These are phyloP conservation scores for Papilio polytes DNA, from an alignment of 1,140 invertebrate species.

Conservation along the genomic window DNA sequence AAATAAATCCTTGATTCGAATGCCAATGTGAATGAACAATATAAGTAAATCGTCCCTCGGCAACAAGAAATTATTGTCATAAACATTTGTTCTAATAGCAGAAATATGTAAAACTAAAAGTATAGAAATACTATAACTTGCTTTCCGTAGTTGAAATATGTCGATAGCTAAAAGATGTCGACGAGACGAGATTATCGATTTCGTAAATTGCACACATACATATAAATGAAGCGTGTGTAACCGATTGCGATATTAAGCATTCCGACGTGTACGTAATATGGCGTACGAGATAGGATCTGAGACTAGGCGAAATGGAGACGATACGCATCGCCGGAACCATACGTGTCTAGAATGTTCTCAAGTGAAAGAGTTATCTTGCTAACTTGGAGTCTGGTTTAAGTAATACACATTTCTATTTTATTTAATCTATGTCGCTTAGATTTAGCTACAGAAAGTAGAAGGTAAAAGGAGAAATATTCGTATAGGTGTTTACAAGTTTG, in stretches of 20 bases:
- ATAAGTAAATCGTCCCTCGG: neutral
- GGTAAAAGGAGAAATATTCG: no score
- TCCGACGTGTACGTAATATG: conserved; percentile 10
- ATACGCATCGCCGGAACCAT: neutral
- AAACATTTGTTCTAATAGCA: no score
- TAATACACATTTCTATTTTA: neutral
- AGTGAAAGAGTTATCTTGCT: neutral
- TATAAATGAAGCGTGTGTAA: conserved; percentile 25
- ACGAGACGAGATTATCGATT: conserved; percentile 12
- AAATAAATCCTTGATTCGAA: neutral
- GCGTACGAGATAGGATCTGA: neutral
- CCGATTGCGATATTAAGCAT: conserved; percentile 15
- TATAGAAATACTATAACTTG: neutral
- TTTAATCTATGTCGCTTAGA: neutral
- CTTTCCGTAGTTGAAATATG: neutral
- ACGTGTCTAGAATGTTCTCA: conserved; percentile 12
- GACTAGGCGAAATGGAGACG: conserved; percentile 11
- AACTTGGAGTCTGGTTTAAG: neutral
- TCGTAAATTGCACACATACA: neutral
- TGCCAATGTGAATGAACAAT: neutral
- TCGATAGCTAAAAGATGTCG: neutral
- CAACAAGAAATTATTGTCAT: neutral
- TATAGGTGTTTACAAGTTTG: neutral
- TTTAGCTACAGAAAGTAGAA: neutral
- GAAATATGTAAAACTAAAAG: neutral